Evolutionary conservation across 2,113 vertebrate genomes (phyloP).

Genomic region (Cisticola juncidis): DNA sequence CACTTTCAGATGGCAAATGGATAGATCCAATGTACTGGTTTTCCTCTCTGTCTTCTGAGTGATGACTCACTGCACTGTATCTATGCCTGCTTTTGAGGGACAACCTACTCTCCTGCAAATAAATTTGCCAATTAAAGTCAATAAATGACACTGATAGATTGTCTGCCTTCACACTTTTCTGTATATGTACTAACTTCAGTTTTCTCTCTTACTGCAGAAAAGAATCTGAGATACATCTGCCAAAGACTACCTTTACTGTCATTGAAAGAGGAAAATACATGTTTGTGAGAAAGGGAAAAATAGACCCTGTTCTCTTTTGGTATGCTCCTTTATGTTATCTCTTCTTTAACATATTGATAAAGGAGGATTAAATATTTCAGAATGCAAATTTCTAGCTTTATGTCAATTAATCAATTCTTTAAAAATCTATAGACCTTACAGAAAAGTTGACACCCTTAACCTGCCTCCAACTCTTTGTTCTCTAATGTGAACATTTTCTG

Average conservation of each 20-base stretch:
- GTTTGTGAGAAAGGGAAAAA: accelerated
- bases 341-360: not conserved
- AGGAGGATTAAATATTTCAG: not conserved
- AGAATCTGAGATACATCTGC: not conserved
- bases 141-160: not conserved
- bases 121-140: not conserved
- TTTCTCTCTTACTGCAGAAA: not conserved
- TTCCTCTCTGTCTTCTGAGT: not conserved
- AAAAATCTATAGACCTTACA: not conserved
- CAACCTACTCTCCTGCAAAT: not conserved
- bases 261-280: not conserved
- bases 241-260: not conserved
- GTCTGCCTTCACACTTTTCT: not conserved
- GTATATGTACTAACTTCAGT: not conserved
- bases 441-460: not conserved
- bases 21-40: not conserved
- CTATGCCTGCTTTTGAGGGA: not conserved
- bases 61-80: not conserved
- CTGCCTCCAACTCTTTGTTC: not conserved
- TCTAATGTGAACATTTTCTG: not conserved
- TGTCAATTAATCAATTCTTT: not conserved
- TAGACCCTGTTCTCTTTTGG: not conserved
- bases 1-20: not conserved
- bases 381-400: not conserved
- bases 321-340: not conserved